Conservation (phyloP, 2,113 vertebrate genomes). For the Micromys minutus region DNA sequence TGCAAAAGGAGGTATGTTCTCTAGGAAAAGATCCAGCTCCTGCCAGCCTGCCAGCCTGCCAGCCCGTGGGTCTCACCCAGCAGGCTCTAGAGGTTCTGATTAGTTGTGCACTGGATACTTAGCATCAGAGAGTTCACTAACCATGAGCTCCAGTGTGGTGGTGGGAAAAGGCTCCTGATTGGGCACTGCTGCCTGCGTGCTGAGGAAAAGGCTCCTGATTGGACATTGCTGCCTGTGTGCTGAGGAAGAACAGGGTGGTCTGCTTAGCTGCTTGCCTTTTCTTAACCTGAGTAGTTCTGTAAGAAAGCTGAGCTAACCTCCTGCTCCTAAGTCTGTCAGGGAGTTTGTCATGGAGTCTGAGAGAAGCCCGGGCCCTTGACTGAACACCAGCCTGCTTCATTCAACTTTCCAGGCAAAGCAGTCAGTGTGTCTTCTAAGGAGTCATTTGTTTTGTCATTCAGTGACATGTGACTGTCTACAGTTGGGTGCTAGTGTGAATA, state of each 20-base stretch:
- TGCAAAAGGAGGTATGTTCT: conserved; percentile 82
- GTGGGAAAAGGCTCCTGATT: background rate
- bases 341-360: background rate
- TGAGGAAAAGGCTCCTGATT: no score
- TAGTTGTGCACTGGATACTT: background rate
- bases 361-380: background rate
- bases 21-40: accelerated
- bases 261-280: no score
- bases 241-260: background rate
- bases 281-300: background rate
- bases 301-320: no score
- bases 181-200: background rate
- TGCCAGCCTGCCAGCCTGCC: accelerated
- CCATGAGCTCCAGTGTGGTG: no score
- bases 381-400: background rate
- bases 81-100: background rate
- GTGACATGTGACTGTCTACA: no score
- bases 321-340: background rate
- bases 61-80: accelerated
- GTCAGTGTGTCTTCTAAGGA: background rate
- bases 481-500: background rate
- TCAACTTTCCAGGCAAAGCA: background rate
- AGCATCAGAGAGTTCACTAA: background rate
- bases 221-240: background rate
- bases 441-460: background rate